These are phyloP conservation scores for Microhierax caerulescens DNA, from an alignment of 2,797 vertebrate species.

Conservation along the genomic window DNA sequence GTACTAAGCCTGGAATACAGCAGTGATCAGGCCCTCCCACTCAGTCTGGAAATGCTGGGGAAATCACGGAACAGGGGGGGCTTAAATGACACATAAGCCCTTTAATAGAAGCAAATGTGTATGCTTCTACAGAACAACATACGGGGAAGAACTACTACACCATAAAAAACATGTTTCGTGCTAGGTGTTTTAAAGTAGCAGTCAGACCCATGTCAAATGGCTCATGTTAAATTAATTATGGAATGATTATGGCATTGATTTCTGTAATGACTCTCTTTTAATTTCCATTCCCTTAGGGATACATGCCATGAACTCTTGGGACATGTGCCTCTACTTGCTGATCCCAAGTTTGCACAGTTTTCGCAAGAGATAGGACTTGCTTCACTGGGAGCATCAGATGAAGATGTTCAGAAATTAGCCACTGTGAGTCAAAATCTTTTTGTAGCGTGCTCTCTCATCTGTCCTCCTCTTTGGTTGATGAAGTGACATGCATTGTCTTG, in stretches of 20 bases:
- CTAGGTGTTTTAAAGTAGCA: neutral
- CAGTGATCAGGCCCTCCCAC: neutral
- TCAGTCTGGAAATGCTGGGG: neutral
- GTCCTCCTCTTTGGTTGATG: neutral
- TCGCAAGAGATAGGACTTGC: slow-evolving; percentile 96
- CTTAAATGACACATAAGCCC: neutral
- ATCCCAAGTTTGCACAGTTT: slow-evolving; percentile 95
- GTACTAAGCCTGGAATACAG: neutral
- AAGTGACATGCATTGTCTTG: neutral
- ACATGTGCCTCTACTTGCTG: slow-evolving; percentile 92
- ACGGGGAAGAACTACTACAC: neutral
- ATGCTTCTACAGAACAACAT: neutral
- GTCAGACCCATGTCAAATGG: neutral
- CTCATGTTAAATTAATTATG: neutral
- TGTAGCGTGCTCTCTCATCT: slow-evolving; percentile 4
- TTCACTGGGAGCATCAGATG: slow-evolving; percentile 91
- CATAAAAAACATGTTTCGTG: neutral
- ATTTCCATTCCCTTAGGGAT: slow-evolving; percentile 80
- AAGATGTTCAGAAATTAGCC: slow-evolving; percentile 95
- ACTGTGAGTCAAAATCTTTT: slow-evolving; percentile 83
- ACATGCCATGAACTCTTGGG: slow-evolving; percentile 95
- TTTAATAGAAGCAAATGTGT: neutral
- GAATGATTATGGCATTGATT: neutral
- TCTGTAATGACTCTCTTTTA: slow-evolving; percentile 7
- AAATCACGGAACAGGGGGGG: neutral